Evolutionary conservation across 2,888 invertebrate genomes (phyloP).

Genomic region (Meganola albula): DNA sequence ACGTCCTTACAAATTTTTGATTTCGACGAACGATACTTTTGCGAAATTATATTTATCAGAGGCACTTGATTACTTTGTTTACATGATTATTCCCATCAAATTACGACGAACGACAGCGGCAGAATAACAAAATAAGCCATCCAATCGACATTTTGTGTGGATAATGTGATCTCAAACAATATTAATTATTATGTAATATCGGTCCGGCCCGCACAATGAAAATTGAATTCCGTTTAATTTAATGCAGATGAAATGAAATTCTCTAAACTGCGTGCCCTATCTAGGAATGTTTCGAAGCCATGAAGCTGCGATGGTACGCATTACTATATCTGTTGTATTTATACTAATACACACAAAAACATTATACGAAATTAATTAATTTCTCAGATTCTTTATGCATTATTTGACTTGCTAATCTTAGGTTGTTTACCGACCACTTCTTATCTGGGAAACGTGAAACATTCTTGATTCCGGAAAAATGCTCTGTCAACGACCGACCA

Average conservation of each 20-base stretch:
- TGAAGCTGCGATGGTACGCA: constrained; percentile 32
- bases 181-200: too few relatives aligned
- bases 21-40: too few relatives aligned
- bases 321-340: too few relatives aligned
- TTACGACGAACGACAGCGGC: too few relatives aligned
- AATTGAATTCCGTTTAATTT: constrained; percentile 60
- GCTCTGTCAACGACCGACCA: constrained; percentile 67
- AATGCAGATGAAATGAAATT: constrained; percentile 57
- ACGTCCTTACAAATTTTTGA: too few relatives aligned
- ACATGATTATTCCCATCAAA: too few relatives aligned
- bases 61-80: too few relatives aligned
- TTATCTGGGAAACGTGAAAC: constrained; percentile 25
- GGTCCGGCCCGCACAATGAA: constrained; percentile 42
- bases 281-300: constrained; percentile 44
- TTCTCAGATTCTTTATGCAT: background rate
- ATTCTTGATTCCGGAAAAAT: constrained; percentile 55
- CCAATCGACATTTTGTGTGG: too few relatives aligned
- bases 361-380: background rate
- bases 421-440: background rate
- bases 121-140: too few relatives aligned
- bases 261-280: constrained; percentile 62
- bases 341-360: background rate
- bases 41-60: too few relatives aligned
- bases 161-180: too few relatives aligned
- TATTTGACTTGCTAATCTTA: background rate